phyloP scores from a whole-genome alignment of 2,888 invertebrate genomes.

The Tachina fera region DNA sequence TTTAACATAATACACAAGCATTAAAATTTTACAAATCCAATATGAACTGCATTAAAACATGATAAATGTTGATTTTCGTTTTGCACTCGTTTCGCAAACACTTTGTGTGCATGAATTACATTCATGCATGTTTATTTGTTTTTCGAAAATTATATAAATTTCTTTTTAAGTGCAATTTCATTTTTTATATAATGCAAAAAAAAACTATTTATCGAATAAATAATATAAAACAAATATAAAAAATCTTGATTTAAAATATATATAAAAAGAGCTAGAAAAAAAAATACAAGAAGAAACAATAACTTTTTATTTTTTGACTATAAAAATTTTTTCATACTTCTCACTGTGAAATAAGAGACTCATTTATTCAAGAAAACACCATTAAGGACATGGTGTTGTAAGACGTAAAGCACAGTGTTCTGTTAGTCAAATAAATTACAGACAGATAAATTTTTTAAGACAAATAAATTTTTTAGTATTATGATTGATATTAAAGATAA shows the following conservation, averaged over 20 bases:
- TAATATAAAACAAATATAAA: background rate
- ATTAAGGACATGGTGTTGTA: too few species aligned
- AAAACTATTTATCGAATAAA: background rate
- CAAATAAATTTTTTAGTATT: too few species aligned
- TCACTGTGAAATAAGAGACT: too few species aligned
- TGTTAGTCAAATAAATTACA: too few species aligned
- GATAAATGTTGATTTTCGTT: conserved; percentile 52
- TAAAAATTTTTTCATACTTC: too few species aligned
- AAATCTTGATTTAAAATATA: conserved; percentile 34
- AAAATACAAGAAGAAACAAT: background rate
- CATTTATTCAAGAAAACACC: too few species aligned
- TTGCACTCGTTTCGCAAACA: background rate
- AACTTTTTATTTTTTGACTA: background rate
- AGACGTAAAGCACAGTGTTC: too few species aligned
- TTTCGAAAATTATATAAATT: conserved; percentile 1
- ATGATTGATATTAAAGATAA: too few species aligned
- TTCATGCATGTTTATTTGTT: background rate
- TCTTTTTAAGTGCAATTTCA: conserved; percentile 17
- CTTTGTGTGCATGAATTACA: background rate
- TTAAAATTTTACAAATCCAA: conserved; percentile 20
- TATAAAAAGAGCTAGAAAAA: conserved; percentile 13
- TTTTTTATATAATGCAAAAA: background rate
- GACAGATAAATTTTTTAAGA: too few species aligned
- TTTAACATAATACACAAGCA: background rate
- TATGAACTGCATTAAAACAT: conserved; percentile 61